Evolutionary conservation across 2,888 invertebrate genomes (phyloP).

Genomic region (Elegia similella): DNA sequence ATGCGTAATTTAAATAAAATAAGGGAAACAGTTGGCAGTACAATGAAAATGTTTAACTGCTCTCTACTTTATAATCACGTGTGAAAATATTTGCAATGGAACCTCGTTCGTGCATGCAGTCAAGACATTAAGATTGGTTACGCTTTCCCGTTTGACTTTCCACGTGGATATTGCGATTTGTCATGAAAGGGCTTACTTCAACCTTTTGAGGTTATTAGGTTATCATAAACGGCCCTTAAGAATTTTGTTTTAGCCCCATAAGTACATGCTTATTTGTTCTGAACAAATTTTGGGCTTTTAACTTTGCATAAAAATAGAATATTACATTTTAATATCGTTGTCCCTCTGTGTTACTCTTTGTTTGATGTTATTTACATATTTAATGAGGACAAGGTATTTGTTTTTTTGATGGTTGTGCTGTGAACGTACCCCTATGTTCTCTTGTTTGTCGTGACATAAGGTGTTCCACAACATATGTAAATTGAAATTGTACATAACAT

Average conservation of each 20-base stretch:
- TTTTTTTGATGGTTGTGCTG: neutral
- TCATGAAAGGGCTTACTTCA: constrained; percentile 67
- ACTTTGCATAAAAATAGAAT: neutral
- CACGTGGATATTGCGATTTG: constrained; percentile 71
- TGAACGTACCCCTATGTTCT: neutral
- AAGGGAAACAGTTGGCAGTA: neutral
- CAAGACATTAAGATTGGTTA: constrained; percentile 72
- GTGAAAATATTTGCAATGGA: constrained; percentile 58
- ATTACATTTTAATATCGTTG: neutral
- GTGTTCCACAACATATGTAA: too few relatives aligned
- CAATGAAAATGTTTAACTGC: constrained; percentile 1
- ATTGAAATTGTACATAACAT: too few relatives aligned
- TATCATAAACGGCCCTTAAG: constrained; percentile 54
- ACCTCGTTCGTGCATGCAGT: constrained; percentile 63
- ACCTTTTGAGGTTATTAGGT: constrained; percentile 70
- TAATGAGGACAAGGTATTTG: neutral
- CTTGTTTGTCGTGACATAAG: neutral
- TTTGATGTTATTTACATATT: neutral
- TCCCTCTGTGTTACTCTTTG: neutral
- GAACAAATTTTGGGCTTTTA: constrained; percentile 15
- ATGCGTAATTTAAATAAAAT: constrained; percentile 4
- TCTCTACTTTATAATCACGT: constrained; percentile 46
- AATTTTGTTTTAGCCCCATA: constrained; percentile 36
- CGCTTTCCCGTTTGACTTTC: constrained; percentile 75
- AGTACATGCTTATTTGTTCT: constrained; percentile 36